Base-by-base conservation (phyloP, 2,113 vertebrate genomes). In the Albula glossodonta region DNA sequence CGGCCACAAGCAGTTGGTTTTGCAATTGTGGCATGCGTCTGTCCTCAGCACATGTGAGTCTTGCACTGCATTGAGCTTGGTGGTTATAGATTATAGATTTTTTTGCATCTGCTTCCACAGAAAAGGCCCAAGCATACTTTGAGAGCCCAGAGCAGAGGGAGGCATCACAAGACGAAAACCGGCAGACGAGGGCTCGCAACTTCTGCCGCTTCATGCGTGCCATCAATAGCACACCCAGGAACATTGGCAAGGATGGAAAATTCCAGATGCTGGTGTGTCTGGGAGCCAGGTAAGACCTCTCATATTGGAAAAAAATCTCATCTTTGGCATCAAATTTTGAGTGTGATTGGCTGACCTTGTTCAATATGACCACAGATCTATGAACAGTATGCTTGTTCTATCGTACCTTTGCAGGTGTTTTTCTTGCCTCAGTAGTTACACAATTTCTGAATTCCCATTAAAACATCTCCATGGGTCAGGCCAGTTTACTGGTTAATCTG, bases 231-330 rank as follows among this genome's bases (percentile, higher is more conserved):
- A 97, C 97, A 2, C 96, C 98, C 60, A 96, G 98, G 90, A 99
- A 98, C 94, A 99, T 99, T 2, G 98, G 98, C 91, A 99, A 99
- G 93, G 98, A 99, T 4, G 98, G 98, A 88, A 99, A 99, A 90
- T 99, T 99, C 94, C 98, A 99, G 96, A 98, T 99, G 97, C 95
- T 99, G 80, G 96, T 99, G 91, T 99, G 98, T 94, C 95, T 99
- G 89, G 98, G 98, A 90, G 97, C 98, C 91, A 99, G 98, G 98
- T 99, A 93, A 86, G 90, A 79, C 51, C n/a, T 41, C 31, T 41
- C 31, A 41, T 1, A 0, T 41, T 41, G 31, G 31, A 41, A 41
- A 41, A 41, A 41, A 41, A 41, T 41, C 31, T 41, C 31, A 41
- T 41, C 31, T 41, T 41, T 41, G 31, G 31, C 31, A 41, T 41